phyloP scores from a whole-genome alignment of 1,140 invertebrate genomes.

The Pseudomyrmex pallidus region DNA sequence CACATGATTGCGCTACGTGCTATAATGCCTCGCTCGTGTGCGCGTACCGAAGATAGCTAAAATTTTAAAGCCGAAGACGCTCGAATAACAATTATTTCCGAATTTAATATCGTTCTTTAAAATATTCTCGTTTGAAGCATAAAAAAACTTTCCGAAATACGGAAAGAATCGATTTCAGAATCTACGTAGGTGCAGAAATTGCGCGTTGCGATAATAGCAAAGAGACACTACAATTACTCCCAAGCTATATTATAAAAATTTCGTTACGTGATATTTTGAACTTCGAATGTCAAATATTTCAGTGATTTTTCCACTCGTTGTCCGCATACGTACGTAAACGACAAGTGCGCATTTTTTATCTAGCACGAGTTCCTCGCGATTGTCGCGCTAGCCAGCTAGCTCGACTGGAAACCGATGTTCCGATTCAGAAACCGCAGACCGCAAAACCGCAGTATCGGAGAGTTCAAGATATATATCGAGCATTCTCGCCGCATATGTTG shows the following conservation, averaged over 20 bases:
- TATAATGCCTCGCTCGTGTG: slow-evolving; percentile 4
- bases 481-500: slow-evolving; percentile 34
- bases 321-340: background rate
- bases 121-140: background rate
- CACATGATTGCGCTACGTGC: slow-evolving; percentile 7
- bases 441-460: slow-evolving; percentile 56
- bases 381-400: slow-evolving; percentile 63
- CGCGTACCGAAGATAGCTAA: background rate
- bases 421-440: slow-evolving; percentile 48
- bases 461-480: slow-evolving; percentile 54
- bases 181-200: background rate
- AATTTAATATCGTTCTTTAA: slow-evolving; percentile 29
- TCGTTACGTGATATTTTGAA: too few species aligned
- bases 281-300: too few species aligned
- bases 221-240: too few species aligned
- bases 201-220: background rate
- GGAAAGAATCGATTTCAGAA: slow-evolving; percentile 21
- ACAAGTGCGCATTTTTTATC: slow-evolving; percentile 34
- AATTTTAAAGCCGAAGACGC: slow-evolving; percentile 21
- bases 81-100: slow-evolving; percentile 44
- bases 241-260: too few species aligned
- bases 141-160: background rate
- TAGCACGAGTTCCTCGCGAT: slow-evolving; percentile 67
- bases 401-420: slow-evolving; percentile 24
- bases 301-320: too few species aligned